Evolutionary conservation across 2,797 vertebrate species (phyloP), one percentile per base, ranked within the genome.

Genomic region (Cercopithecus hamlyni): DNA sequence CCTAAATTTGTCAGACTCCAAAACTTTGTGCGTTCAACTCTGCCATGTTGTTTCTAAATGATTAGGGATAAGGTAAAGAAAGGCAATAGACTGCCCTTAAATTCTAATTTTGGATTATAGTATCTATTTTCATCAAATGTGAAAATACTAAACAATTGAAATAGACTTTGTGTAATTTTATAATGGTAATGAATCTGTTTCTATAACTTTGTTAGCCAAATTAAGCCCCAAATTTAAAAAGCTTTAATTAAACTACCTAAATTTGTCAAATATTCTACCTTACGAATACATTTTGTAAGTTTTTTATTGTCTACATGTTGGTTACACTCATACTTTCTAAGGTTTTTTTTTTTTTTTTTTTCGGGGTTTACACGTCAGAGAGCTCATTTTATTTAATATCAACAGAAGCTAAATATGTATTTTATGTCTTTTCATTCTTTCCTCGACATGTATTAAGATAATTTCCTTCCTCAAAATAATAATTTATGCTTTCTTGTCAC

Each of bases 391-490:
- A 93, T 72, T 61, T 96, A 84, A n/a, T 88, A 88, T 80, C 33
- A 84, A 36, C 9, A 80, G 15, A 94, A 13, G 27, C 8, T 89
- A 91, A 93, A 43, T 48, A 30, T 5, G 12, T 39, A 43, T 64
- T 36, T 90, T 80, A 36, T 79, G 7, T 50, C 39, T 57, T 92
- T 88, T 86, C 19, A 83, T 30, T 84, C 93, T 91, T 96, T 70
- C 45, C 43, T 87, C 79, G 1, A 12, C n/a, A 58, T 57, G 26
- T 55, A 52, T 13, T 88, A 95, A 61, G 83, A 36, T 26, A 84
- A 73, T 57, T 96, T 84, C 1, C 61, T 76, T 95, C 93, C 57
- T 13, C 43, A 81, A 96, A 97, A 75, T 48, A 89, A 75, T 72
- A 70, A 50, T n/a, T 64, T 89, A 82, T 88, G 7, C 5, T 24